These are phyloP conservation scores for Nibea albiflora DNA, from an alignment of 2,113 vertebrate species.

Conservation along the genomic window DNA sequence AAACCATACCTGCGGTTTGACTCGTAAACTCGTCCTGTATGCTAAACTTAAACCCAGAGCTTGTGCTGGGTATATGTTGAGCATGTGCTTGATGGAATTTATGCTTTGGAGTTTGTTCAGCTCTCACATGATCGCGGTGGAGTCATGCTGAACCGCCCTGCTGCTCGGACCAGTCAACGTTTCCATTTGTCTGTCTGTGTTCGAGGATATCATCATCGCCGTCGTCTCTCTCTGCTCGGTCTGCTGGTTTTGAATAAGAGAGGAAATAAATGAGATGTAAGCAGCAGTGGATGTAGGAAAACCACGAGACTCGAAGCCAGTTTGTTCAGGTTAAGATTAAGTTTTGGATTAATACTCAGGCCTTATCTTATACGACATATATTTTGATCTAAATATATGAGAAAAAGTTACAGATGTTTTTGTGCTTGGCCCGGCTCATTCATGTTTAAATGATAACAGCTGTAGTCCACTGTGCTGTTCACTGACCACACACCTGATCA, in stretches of 20 bases:
- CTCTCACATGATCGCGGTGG: constrained; percentile 38
- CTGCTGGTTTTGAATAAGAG: constrained; percentile 13
- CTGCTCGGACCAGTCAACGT: constrained; percentile 31
- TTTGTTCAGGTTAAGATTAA: not conserved
- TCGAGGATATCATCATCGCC: constrained; percentile 7
- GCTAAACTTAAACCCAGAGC: not conserved
- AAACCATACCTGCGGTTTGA: not conserved
- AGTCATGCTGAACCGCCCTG: not conserved
- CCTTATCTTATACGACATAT: too few species aligned
- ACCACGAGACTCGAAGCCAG: not conserved
- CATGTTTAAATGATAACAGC: too few species aligned
- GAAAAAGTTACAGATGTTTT: too few species aligned
- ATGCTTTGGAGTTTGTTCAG: constrained; percentile 17
- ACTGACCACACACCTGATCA: too few species aligned
- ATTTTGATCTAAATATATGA: too few species aligned
- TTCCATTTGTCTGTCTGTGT: constrained; percentile 52
- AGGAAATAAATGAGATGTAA: constrained; percentile 7
- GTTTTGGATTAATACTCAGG: not conserved
- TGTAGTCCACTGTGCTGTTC: too few species aligned
- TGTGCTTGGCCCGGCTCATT: too few species aligned
- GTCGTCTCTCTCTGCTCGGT: not conserved
- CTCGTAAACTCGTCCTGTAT: not conserved
- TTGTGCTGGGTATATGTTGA: not conserved
- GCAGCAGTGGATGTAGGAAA: not conserved
- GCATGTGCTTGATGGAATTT: constrained; percentile 18